phyloP scores from a whole-genome alignment of 2,888 invertebrate genomes.

The Dasypolia templi region DNA sequence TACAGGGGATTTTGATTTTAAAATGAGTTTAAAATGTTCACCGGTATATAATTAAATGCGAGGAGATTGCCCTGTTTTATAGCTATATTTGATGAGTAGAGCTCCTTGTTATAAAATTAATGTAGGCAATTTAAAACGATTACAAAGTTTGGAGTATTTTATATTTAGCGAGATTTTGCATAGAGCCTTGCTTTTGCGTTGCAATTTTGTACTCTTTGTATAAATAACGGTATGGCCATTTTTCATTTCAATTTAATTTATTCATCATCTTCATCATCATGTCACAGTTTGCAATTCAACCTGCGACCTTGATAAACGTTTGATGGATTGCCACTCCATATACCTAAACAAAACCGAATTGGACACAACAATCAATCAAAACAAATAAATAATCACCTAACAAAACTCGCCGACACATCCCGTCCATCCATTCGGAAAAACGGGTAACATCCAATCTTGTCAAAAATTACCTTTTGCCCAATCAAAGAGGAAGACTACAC shows the following conservation, averaged over 20 bases:
- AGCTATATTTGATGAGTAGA: constrained; percentile 39
- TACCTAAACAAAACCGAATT: background rate
- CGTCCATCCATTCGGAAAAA: constrained; percentile 41
- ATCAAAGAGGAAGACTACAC: constrained; percentile 64
- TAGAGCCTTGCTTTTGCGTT: background rate
- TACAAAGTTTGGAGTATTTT: constrained; percentile 34
- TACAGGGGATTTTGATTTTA: constrained; percentile 64
- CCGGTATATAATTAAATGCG: constrained; percentile 58
- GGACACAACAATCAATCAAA: constrained; percentile 29
- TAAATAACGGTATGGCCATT: no score
- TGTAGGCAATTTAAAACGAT: constrained; percentile 46
- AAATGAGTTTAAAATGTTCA: constrained; percentile 62
- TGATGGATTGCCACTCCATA: background rate
- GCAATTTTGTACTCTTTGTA: background rate
- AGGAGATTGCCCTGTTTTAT: constrained; percentile 45
- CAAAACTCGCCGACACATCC: constrained; percentile 38
- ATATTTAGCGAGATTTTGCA: background rate
- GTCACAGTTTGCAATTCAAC: background rate
- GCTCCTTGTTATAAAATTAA: constrained; percentile 37
- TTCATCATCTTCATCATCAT: background rate
- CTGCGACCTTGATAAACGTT: background rate
- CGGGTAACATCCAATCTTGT: constrained; percentile 57
- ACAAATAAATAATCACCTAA: constrained; percentile 36
- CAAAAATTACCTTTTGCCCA: constrained; percentile 65
- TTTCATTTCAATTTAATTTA: background rate